Percentiles rank a stretch among this genome's conserved stretches.
Conservation (phyloP, 2,113 vertebrate genomes). For the Lasiurus borealis region DNA sequence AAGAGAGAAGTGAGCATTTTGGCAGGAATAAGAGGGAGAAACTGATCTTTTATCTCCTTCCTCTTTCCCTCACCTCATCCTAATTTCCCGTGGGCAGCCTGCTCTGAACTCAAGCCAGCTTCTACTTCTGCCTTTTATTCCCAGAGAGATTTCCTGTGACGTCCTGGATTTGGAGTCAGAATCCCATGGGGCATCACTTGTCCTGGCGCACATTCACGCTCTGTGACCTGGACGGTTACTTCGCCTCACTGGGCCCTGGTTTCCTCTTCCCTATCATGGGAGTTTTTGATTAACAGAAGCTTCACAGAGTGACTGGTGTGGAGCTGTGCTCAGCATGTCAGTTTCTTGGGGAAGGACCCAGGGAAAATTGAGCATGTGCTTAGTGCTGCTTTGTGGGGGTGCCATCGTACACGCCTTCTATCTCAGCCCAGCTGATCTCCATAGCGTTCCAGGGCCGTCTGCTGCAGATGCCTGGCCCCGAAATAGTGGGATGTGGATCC, state of each 20-base stretch:
- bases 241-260: background rate
- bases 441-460: background rate
- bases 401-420: background rate
- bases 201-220: fast-evolving
- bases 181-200: background rate
- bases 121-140: background rate
- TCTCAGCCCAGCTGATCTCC: background rate
- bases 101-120: background rate
- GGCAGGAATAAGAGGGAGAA: background rate
- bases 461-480: background rate
- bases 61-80: background rate
- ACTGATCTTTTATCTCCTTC: background rate
- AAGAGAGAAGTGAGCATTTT: background rate
- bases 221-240: too few species aligned
- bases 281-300: background rate
- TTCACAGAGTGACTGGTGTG: background rate
- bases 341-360: background rate
- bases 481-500: background rate
- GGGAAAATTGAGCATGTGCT: background rate
- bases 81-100: background rate
- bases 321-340: fast-evolving
- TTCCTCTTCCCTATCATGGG: background rate
- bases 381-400: background rate
- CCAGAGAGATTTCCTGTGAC: background rate
- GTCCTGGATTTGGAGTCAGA: background rate